Evolutionary conservation across 2,797 vertebrate genomes (phyloP), one percentile per base, ranked within the genome.

Genomic region (Phaenicophaeus curvirostris): DNA sequence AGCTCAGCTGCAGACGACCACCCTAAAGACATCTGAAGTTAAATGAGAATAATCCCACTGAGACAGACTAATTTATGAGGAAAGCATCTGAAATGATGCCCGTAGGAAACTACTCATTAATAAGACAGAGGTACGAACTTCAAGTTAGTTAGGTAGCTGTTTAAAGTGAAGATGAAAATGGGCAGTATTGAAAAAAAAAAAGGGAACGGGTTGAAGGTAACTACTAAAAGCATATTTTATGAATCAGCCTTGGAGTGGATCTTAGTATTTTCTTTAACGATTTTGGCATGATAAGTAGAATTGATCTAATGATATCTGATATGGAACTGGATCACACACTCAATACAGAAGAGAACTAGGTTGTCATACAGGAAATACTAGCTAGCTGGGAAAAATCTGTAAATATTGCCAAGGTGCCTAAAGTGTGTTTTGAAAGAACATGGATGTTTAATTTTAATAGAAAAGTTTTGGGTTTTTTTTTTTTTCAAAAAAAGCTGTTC

Each of bases 231-330:
- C 13, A 50, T 86, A 93, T 84, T 75, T 94, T n/a, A 63, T 84
- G 23, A 86, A 79, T 84, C 30, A 86, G 30, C 31, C 66, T 81
- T 81, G 42, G 54, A 88, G 46, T 41, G 35, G 35, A 62, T 86
- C 30, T 91, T 42, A 48, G 28, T 82, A 81, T 81, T 91, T 93
- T 74, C 91, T 91, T 78, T 93, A 69, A 88, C 68, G 73, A 86
- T 75, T 91, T 88, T 91, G 62, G 31, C 58, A 86, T 48, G 39
- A 73, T 46, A 84, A 59, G 15, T 48, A 55, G 69, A 14, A 72
- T 37, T 81, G 73, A 78, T 39, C 55, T 82, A 79, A 87, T 73
- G 62, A 59, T 81, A 55, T 41, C 30, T 90, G 21, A 42, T 66
- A 71, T 31, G 20, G 42, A 90, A 78, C 24, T 90, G 41, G 42